Conservation (phyloP, 2,797 vertebrate genomes). For the Hippoglossus hippoglossus region DNA sequence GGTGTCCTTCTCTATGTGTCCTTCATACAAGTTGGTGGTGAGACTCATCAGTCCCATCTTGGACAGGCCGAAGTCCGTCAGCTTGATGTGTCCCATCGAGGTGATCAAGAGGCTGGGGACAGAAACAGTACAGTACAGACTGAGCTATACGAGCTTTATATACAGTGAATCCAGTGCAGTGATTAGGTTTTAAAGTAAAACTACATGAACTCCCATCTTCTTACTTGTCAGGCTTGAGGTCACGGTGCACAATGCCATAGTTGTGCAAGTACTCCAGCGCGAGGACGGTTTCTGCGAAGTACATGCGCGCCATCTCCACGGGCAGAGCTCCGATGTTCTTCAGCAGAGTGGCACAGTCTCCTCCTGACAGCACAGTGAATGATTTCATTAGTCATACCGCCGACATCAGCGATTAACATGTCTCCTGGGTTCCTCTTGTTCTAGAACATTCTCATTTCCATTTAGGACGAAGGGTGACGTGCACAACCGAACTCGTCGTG, state of each 20-base stretch:
- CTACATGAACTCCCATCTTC: slow-evolving; percentile 51
- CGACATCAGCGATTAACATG: slow-evolving; percentile 16
- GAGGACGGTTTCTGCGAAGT: slow-evolving; percentile 92
- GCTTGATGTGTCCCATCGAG: slow-evolving; percentile 94
- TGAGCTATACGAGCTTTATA: neutral
- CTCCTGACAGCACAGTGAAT: slow-evolving; percentile 76
- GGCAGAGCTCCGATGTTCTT: slow-evolving; percentile 94
- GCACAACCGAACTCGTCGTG: neutral
- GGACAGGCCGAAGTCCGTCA: slow-evolving; percentile 92
- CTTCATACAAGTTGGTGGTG: slow-evolving; percentile 93
- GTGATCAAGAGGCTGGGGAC: slow-evolving; percentile 90
- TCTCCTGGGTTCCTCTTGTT: slow-evolving; percentile 18
- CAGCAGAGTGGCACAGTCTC: slow-evolving; percentile 92
- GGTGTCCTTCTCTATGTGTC: slow-evolving; percentile 93
- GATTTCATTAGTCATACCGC: slow-evolving; percentile 8
- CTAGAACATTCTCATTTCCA: slow-evolving; percentile 6
- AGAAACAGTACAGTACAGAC: slow-evolving; percentile 3
- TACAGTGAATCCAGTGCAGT: neutral
- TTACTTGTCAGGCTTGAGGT: slow-evolving; percentile 95
- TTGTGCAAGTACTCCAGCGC: slow-evolving; percentile 93
- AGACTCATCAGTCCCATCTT: slow-evolving; percentile 96
- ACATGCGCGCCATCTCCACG: slow-evolving; percentile 92
- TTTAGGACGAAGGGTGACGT: slow-evolving; percentile 10
- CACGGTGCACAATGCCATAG: slow-evolving; percentile 92
- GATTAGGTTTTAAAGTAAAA: neutral